phyloP scores from a whole-genome alignment of 2,888 invertebrate genomes.

The Drosophila ustulata region DNA sequence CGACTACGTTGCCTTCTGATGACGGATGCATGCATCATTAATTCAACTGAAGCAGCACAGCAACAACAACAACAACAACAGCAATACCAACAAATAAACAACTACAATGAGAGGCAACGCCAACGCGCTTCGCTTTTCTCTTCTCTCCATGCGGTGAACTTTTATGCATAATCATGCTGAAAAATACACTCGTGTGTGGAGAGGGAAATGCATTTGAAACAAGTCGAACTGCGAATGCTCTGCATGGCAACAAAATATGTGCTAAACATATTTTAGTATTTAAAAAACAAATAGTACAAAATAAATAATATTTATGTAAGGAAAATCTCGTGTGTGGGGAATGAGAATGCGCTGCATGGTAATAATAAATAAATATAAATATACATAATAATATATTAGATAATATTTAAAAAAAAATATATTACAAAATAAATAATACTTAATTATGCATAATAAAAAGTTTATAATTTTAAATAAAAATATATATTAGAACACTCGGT shows the following conservation, averaged over 20 bases:
- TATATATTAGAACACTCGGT: too few relatives aligned
- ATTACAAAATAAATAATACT: too few relatives aligned
- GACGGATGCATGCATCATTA: conserved; percentile 82
- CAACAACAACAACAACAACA: conserved; percentile 34
- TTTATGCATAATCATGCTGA: conserved; percentile 51
- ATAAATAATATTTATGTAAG: too few relatives aligned
- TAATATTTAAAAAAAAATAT: too few relatives aligned
- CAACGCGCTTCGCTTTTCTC: conserved; percentile 52
- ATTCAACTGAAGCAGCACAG: conserved; percentile 62
- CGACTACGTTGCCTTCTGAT: conserved; percentile 65
- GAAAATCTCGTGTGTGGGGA: too few relatives aligned
- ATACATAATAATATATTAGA: too few relatives aligned
- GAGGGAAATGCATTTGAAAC: background rate
- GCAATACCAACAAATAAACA: conserved; percentile 38
- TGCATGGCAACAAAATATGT: background rate
- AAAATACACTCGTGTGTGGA: background rate
- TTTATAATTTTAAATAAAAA: too few relatives aligned
- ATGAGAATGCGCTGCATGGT: too few relatives aligned
- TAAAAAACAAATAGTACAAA: too few relatives aligned
- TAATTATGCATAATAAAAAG: too few relatives aligned
- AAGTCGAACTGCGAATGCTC: conserved; percentile 20
- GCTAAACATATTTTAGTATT: too few relatives aligned
- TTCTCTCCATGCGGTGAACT: conserved; percentile 38
- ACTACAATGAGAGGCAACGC: conserved; percentile 36
- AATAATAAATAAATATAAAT: too few relatives aligned